Conservation (phyloP, 2,888 invertebrate species). For the Dicycla oo region DNA sequence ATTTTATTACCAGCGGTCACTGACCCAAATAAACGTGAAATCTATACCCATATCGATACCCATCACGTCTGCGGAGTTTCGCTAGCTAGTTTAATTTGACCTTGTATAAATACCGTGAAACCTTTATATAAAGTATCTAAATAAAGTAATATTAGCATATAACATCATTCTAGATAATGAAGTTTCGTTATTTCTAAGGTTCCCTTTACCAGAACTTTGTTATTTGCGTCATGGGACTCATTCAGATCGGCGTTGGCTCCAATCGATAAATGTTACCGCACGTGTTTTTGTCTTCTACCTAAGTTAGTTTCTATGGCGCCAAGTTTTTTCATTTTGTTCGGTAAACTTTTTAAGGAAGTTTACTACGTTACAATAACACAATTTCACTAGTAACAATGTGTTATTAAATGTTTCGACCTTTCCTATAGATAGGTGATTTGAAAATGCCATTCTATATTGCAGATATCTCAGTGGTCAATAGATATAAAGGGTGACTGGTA, state of each 20-base stretch:
- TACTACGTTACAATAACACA: neutral
- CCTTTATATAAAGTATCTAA: neutral
- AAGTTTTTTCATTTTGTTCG: neutral
- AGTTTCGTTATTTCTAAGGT: slow-evolving; percentile 5
- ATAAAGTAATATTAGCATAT: neutral
- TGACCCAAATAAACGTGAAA: no score
- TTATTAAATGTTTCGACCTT: neutral
- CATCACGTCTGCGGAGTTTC: no score
- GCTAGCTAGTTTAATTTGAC: no score
- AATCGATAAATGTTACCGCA: slow-evolving; percentile 7
- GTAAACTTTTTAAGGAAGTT: neutral
- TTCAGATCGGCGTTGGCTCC: neutral
- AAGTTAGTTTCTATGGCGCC: neutral
- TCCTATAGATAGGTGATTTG: no score
- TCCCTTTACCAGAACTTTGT: neutral
- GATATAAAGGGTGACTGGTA: no score
- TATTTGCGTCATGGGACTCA: slow-evolving; percentile 17
- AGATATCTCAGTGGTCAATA: no score
- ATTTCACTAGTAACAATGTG: neutral
- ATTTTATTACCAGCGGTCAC: no score
- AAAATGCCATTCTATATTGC: no score
- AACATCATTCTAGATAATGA: slow-evolving; percentile 4
- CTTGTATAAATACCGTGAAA: neutral
- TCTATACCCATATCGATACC: no score
- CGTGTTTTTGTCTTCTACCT: slow-evolving; percentile 1